Evolutionary conservation across 2,797 vertebrate genomes (phyloP), one percentile per base, ranked within the genome.

Genomic region (Trichosurus vulpecula): DNA sequence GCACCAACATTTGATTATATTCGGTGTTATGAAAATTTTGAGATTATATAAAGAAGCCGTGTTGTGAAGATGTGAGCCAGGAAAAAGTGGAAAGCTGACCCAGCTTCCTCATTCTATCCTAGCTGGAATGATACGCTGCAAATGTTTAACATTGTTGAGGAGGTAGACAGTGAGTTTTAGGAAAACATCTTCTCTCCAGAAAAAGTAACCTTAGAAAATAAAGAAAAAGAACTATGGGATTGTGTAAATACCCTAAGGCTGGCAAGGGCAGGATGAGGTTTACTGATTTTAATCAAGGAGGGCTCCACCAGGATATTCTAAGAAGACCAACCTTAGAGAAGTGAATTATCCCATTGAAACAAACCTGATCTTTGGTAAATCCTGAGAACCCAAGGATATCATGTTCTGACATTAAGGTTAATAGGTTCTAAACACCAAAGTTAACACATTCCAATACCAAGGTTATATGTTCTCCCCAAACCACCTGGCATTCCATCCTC

Each of bases 11-110:
- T 31, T n/a, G 54, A 54, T 61, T 94, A 94, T 92, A 27, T 95
- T 93, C 94, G 92, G 93, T 81, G 94, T 25, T 1, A 22, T 93
- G 41, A 35, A 93, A 96, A 97, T 95, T 92, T 94, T 95, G 55
- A 53, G 94, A 92, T 31, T 47, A 96, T 95, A 94, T 30, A 96
- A 94, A 47, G 96, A 95, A 91, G 58, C 25, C 51, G 58, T 94
- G n/a, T 96, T 92, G 93, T 93, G 87, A 96, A 92, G 95, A 94
- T 92, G 90, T 95, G 29, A 6, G 92, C 96, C 66, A 92, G 92
- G 92, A 93, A 41, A 90, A 92, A 87, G 57, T 81, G 54, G 53
- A 92, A 92, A 94, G 25, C 19, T 14, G 29, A 87, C 52, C 19
- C 8, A 29, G 57, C 94, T 41, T 66, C 35, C 27, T 53, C 10